Evolutionary conservation across 2,888 invertebrate genomes (phyloP).

Genomic region (Phaedon cochleariae): DNA sequence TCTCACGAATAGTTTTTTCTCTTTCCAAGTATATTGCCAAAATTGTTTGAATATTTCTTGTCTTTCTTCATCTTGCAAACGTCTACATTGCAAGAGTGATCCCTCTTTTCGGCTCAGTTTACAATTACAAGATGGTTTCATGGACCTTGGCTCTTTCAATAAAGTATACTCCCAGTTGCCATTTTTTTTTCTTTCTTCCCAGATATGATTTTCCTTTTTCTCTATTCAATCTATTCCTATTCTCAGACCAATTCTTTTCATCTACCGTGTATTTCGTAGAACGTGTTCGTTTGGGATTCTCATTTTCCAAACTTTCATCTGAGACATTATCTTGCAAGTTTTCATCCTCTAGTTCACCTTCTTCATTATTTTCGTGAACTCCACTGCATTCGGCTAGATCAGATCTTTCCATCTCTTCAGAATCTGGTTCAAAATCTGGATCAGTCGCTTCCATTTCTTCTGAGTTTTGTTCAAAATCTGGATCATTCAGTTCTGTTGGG

Average conservation of each 20-base stretch:
- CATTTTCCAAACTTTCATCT: conserved; percentile 13
- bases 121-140: conserved; percentile 19
- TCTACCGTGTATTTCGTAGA: conserved; percentile 7
- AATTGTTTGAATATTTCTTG: conserved; percentile 13
- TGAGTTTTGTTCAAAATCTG: conserved; percentile 13
- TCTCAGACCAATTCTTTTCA: conserved; percentile 10
- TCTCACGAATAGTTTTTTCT: conserved; percentile 11
- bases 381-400: too few species aligned
- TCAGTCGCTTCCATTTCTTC: conserved; percentile 3
- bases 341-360: background rate
- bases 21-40: conserved; percentile 9
- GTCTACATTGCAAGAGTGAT: conserved; percentile 14
- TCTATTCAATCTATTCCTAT: conserved; percentile 17
- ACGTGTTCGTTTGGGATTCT: conserved; percentile 3
- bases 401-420: too few species aligned
- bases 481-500: conserved; percentile 11
- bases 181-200: conserved; percentile 4
- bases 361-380: too few species aligned
- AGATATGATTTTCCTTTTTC: conserved; percentile 16
- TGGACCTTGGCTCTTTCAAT: conserved; percentile 11
- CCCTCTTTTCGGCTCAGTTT: conserved; percentile 9
- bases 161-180: conserved; percentile 13
- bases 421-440: background rate
- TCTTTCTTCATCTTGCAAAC: conserved; percentile 15
- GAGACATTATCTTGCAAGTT: too few species aligned